Percentiles rank a stretch among this genome's conserved stretches.
Conservation (phyloP, 2,113 vertebrate species). For the Ifrita kowaldi region DNA sequence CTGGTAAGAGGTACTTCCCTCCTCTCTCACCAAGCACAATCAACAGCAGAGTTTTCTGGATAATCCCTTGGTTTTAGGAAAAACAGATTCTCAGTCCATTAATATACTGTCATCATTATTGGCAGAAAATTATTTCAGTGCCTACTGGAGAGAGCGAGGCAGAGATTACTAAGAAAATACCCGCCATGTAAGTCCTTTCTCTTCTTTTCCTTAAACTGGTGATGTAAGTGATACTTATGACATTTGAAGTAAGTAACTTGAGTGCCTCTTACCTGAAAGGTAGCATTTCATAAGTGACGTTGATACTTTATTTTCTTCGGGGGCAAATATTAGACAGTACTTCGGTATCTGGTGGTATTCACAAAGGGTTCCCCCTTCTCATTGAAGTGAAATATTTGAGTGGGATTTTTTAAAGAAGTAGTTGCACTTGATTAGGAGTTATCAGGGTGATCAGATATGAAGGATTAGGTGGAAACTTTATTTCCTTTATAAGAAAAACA, state of each 20-base stretch:
- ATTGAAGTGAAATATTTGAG: neutral
- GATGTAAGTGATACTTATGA: neutral
- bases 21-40: neutral
- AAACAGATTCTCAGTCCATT: neutral
- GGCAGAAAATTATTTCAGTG: neutral
- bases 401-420: neutral
- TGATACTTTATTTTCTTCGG: neutral
- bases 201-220: neutral
- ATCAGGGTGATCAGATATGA: neutral
- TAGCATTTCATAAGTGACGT: neutral
- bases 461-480: neutral
- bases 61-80: neutral
- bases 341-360: neutral
- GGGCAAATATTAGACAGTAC: neutral
- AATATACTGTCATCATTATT: neutral
- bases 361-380: neutral
- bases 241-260: neutral
- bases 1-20: neutral
- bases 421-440: neutral
- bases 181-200: neutral
- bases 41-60: neutral
- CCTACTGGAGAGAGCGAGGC: neutral
- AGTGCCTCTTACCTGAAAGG: neutral
- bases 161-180: neutral
- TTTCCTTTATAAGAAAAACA: neutral